phyloP scores from a whole-genome alignment of 1,140 invertebrate species.

The Philopotamus ludificatus region DNA sequence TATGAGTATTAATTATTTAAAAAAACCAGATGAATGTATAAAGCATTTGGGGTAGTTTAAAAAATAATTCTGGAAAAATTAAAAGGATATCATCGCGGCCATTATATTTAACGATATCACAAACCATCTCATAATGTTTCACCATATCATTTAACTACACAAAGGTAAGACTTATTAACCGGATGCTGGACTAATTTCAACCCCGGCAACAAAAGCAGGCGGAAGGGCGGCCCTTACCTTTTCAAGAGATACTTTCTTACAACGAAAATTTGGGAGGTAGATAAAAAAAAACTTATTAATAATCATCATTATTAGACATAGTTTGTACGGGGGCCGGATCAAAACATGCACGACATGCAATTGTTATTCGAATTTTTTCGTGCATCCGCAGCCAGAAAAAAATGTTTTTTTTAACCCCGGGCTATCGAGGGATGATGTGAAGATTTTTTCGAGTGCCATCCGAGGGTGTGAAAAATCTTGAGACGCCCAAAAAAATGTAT shows the following conservation, averaged over 20 bases:
- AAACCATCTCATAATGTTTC: slow-evolving; percentile 12
- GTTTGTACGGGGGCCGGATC: neutral
- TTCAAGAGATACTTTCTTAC: slow-evolving; percentile 20
- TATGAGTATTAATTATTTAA: too few species aligned
- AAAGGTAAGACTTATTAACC: slow-evolving; percentile 29
- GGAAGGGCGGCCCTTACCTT: slow-evolving; percentile 24
- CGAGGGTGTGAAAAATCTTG: slow-evolving; percentile 32
- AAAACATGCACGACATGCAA: slow-evolving; percentile 19
- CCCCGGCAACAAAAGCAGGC: slow-evolving; percentile 28
- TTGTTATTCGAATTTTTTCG: slow-evolving; percentile 18
- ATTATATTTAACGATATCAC: slow-evolving; percentile 35
- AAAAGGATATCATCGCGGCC: slow-evolving; percentile 14
- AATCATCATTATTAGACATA: slow-evolving; percentile 34
- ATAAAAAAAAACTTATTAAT: slow-evolving; percentile 40
- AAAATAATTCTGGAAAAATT: neutral
- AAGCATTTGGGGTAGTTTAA: neutral
- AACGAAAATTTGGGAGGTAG: slow-evolving; percentile 12
- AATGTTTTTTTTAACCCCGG: slow-evolving; percentile 10
- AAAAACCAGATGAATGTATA: neutral
- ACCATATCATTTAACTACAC: slow-evolving; percentile 25
- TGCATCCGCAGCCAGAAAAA: neutral
- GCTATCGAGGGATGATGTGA: slow-evolving; percentile 17
- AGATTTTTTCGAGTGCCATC: slow-evolving; percentile 11
- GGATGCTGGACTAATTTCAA: slow-evolving; percentile 37
- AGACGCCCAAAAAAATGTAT: slow-evolving; percentile 15